Evolutionary conservation across 2,888 invertebrate species (phyloP).

Genomic region (Ophioninae sp.): DNA sequence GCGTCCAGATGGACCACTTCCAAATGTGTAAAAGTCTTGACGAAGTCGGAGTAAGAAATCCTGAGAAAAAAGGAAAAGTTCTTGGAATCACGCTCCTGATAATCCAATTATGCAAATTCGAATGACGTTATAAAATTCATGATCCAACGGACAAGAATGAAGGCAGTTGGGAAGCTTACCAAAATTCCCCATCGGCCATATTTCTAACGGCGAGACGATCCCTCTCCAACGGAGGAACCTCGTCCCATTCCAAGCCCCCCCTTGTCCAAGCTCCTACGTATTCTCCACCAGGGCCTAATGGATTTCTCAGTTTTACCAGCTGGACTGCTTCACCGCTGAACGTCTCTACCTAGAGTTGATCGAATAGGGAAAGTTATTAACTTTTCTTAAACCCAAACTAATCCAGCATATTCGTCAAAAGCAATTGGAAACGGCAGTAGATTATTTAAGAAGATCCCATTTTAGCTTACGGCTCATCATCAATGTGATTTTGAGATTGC

Average conservation of each 20-base stretch:
- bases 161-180: constrained; percentile 79
- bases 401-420: too few relatives aligned
- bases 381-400: too few relatives aligned
- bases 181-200: constrained; percentile 88
- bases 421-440: too few relatives aligned
- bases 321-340: constrained; percentile 87
- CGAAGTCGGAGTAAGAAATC: constrained; percentile 92
- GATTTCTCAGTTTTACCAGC: constrained; percentile 87
- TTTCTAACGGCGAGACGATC: constrained; percentile 87
- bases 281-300: constrained; percentile 85
- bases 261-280: constrained; percentile 88
- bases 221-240: constrained; percentile 87
- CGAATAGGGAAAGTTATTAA: background rate
- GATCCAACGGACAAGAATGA: background rate
- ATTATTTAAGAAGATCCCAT: too few relatives aligned
- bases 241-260: constrained; percentile 89
- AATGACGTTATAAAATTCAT: background rate
- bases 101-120: background rate
- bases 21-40: constrained; percentile 90
- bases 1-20: constrained; percentile 93
- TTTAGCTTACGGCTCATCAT: too few relatives aligned
- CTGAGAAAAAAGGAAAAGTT: constrained; percentile 78
- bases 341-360: constrained; percentile 84
- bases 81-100: background rate
- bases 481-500: too few relatives aligned